Evolutionary conservation across 1,140 invertebrate genomes (phyloP).

Genomic region (Zaprionus tsacasi): DNA sequence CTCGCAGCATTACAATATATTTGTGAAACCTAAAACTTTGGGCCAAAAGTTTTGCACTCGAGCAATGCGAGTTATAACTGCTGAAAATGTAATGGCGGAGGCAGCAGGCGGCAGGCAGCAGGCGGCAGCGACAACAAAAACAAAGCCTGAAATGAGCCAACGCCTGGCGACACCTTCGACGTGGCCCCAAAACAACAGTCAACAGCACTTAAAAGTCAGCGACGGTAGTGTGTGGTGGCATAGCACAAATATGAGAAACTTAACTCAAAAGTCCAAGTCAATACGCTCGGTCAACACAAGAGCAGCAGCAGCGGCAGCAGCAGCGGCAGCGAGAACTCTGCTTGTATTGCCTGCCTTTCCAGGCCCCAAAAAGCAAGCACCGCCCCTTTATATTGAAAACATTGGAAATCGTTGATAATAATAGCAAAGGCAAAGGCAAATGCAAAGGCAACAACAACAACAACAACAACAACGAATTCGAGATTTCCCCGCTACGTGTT

Average conservation of each 20-base stretch:
- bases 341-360: slow-evolving; percentile 34
- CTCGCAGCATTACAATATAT: slow-evolving; percentile 72
- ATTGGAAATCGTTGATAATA: slow-evolving; percentile 77
- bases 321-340: slow-evolving; percentile 38
- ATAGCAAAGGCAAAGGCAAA: slow-evolving; percentile 29
- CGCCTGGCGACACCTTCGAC: slow-evolving; percentile 76
- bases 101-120: slow-evolving; percentile 21
- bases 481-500: slow-evolving; percentile 24
- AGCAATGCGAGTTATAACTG: slow-evolving; percentile 55
- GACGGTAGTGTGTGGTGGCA: slow-evolving; percentile 49
- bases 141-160: slow-evolving; percentile 56
- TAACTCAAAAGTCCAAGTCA: slow-evolving; percentile 82
- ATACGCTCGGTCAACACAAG: slow-evolving; percentile 77
- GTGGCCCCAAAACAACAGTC: slow-evolving; percentile 80
- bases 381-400: slow-evolving; percentile 82
- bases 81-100: slow-evolving; percentile 38
- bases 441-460: slow-evolving; percentile 37
- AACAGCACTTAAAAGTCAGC: slow-evolving; percentile 80
- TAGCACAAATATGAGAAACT: slow-evolving; percentile 80
- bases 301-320: slow-evolving; percentile 23
- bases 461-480: slow-evolving; percentile 11
- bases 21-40: slow-evolving; percentile 74
- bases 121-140: slow-evolving; percentile 30
- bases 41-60: slow-evolving; percentile 46
- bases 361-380: slow-evolving; percentile 60